Evolutionary conservation across 2,888 invertebrate species (phyloP), one percentile per base, ranked within the genome.

Genomic region (Oscheius sp.): DNA sequence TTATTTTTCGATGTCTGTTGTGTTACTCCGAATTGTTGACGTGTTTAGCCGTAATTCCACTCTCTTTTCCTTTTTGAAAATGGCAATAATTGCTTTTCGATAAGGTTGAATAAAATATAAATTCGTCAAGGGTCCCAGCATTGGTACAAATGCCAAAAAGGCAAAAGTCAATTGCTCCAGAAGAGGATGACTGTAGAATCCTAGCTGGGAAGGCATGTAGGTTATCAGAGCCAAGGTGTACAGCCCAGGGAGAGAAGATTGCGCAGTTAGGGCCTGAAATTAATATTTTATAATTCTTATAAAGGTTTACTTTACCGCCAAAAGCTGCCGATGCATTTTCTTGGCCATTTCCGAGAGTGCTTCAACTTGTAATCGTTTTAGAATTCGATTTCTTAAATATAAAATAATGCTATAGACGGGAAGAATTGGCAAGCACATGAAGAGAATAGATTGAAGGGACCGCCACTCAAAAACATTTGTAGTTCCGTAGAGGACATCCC

Each of bases 251-350:
- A 58, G 58, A 13, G 29, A 58, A 27, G 58, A 21, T 27, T 58
- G 58, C n/a, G 58, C 58, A 1, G 58, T 58, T 27, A 58, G 58
- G 29, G 58, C 58, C 58, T 58, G 9, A 13, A 58, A 58, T 27
- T 25, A 3, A 25, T 16, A 58, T 25, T 9, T 27, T 58, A 18
- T 2, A 49, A 49, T 18, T n/a, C n/a, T n/a, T n/a, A n/a, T 35
- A 35, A 49, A 49, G 18, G n/a, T 58, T 27, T 23, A 35, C 3
- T 27, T 58, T 1, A 58, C 58, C 27, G 23, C 58, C 1, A 58
- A n/a, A 9, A 58, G 58, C n/a, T 58, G 58, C 1, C 29, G 1
- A 29, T 58, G 58, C 27, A 58, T 25, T 2, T 27, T 5, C 27
- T 29, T 25, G 3, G 58, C 21, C 9, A n/a, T 25, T 23, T 29